Percentiles rank a stretch among this genome's conserved stretches.
Evolutionary conservation across 2,113 vertebrate species (phyloP).

Genomic region (Poeciliopsis prolifica): DNA sequence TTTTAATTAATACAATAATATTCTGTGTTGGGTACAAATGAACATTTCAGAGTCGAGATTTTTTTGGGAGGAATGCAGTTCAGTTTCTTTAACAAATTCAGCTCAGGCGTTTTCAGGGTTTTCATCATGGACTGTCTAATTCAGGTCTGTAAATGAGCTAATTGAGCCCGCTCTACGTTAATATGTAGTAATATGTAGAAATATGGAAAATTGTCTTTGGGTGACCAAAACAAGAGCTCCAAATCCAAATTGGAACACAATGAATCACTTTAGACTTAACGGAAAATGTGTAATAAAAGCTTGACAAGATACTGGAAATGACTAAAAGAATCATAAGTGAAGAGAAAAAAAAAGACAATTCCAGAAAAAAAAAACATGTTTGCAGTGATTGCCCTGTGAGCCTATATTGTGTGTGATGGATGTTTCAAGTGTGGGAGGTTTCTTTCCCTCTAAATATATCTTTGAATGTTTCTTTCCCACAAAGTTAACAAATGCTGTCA

Average conservation of each 20-base stretch:
- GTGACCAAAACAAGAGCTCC: neutral
- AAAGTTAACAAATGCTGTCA: conserved; percentile 22
- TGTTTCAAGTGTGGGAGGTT: conserved; percentile 38
- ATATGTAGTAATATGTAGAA: neutral
- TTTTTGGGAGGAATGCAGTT: too few species aligned
- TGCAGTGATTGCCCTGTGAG: neutral
- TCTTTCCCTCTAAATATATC: conserved; percentile 49
- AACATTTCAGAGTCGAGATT: too few species aligned
- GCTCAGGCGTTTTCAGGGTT: too few species aligned
- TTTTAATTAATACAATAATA: too few species aligned
- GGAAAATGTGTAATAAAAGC: neutral
- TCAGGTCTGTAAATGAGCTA: too few species aligned
- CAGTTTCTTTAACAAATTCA: too few species aligned
- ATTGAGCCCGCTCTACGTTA: neutral
- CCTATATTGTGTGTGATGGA: conserved; percentile 9
- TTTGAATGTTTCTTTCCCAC: conserved; percentile 3
- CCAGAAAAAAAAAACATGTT: neutral
- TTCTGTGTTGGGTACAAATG: too few species aligned
- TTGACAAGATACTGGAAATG: neutral
- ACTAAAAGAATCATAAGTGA: neutral
- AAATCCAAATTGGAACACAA: neutral
- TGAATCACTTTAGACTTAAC: neutral
- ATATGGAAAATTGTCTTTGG: neutral
- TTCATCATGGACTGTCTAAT: too few species aligned
- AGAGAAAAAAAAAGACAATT: neutral